Conservation (phyloP, 2,113 vertebrate species). For the Crypturellus undulatus region DNA sequence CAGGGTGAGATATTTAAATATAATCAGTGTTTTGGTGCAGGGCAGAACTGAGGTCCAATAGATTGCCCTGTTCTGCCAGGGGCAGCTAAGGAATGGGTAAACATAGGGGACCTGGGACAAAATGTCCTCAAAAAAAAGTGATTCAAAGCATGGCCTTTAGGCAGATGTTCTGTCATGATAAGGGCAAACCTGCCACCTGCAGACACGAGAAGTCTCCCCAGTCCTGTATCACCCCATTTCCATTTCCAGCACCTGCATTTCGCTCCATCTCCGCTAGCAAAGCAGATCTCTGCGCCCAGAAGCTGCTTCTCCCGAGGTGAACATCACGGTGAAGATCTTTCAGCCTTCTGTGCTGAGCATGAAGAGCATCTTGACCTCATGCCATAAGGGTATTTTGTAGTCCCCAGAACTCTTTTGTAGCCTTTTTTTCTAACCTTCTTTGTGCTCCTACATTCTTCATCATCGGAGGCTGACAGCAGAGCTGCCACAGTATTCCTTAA, state of each 20-base stretch:
- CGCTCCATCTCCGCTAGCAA: not conserved
- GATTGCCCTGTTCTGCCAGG: not conserved
- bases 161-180: not conserved
- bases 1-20: not conserved
- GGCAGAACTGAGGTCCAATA: too few species aligned
- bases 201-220: not conserved
- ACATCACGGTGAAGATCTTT: not conserved
- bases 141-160: not conserved
- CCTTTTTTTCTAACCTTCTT: conserved; percentile 3
- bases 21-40: not conserved
- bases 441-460: not conserved
- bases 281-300: not conserved
- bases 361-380: not conserved
- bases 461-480: conserved; percentile 20
- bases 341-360: not conserved
- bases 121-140: not conserved
- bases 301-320: not conserved
- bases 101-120: not conserved
- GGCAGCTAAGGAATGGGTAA: not conserved
- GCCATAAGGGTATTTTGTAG: not conserved
- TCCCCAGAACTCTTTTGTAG: not conserved
- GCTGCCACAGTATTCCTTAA: conserved; percentile 13
- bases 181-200: not conserved
- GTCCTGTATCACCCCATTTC: not conserved
- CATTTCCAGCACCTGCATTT: not conserved